Evolutionary conservation across 2,797 vertebrate species (phyloP).

Genomic region (Eutrigla gurnardus): DNA sequence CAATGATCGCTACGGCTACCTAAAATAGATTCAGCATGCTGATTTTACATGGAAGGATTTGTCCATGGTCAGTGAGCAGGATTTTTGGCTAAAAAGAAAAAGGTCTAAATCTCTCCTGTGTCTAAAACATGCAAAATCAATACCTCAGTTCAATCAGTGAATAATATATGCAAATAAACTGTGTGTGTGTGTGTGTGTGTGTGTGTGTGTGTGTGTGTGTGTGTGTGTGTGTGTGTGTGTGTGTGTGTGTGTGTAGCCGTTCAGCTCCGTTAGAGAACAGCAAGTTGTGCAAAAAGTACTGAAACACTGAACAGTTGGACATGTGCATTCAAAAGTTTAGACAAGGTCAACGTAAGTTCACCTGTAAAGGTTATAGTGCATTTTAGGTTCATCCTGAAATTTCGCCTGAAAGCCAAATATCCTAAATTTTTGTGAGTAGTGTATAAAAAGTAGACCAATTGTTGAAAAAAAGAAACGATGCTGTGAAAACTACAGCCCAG

Average conservation of each 20-base stretch:
- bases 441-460: neutral
- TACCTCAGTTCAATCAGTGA: neutral
- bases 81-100: neutral
- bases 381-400: too few species aligned
- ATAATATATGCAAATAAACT: neutral
- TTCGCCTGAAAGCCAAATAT: too few species aligned
- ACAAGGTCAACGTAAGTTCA: too few species aligned
- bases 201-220: neutral
- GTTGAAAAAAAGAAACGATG: neutral
- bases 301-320: too few species aligned
- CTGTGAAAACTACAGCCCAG: neutral
- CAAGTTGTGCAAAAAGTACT: too few species aligned
- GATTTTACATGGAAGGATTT: slow-evolving; percentile 1
- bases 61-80: neutral
- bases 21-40: neutral
- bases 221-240: neutral
- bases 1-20: neutral
- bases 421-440: too few species aligned
- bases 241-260: too few species aligned
- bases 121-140: slow-evolving; percentile 6
- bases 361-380: too few species aligned
- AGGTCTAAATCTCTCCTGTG: neutral
- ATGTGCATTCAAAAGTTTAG: too few species aligned
- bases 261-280: too few species aligned
- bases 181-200: neutral